Evolutionary conservation across 2,888 invertebrate species (phyloP), one percentile per base, ranked within the genome.

Genomic region (Peribatodes rhomboidaria): DNA sequence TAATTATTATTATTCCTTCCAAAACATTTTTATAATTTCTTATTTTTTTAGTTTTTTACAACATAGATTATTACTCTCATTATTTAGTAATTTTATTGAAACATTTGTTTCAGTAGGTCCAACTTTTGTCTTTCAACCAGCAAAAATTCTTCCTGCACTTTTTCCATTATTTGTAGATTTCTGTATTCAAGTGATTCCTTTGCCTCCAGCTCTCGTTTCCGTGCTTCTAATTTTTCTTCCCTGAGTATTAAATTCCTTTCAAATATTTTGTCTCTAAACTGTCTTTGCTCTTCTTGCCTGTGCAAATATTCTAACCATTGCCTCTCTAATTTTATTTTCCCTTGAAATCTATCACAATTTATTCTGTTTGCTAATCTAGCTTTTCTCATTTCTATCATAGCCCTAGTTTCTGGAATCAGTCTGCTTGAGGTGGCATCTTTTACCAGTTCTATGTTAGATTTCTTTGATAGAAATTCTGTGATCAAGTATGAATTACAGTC

Each of bases 251-350:
- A 71, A 61, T 74, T 76, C 55, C 72, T 80, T 35, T 82, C 84
- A 64, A 72, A 74, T 58, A 84, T 74, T 37, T 81, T 73, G 62
- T 85, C 81, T 64, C 72, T 79, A 70, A 74, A 72, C 35, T 73
- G 58, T 46, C 70, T 82, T 44, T 81, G 72, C 27, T 78, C 77
- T 68, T 86, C 86, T 72, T 84, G 78, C 44, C 74, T 76, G 42
- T 73, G 76, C 65, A 87, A 75, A 74, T 83, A 86, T 63, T 85
- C 79, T 44, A 86, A 68, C 86, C 86, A 87, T 61, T 86, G 86
- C 61, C 75, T 85, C 67, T 86, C 86, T 56, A 86, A 73, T 58
- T 80, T 78, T 58, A 86, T 77, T 77, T 86, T 86, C n/a, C 82
- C 79, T 68, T 84, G 84, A 18, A 73, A 77, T 66, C 78, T 78